A percentile compares a stretch with the other conserved stretches of the same genome.
Conservation (phyloP, 1,140 invertebrate genomes). For the Heterodera carotae region DNA sequence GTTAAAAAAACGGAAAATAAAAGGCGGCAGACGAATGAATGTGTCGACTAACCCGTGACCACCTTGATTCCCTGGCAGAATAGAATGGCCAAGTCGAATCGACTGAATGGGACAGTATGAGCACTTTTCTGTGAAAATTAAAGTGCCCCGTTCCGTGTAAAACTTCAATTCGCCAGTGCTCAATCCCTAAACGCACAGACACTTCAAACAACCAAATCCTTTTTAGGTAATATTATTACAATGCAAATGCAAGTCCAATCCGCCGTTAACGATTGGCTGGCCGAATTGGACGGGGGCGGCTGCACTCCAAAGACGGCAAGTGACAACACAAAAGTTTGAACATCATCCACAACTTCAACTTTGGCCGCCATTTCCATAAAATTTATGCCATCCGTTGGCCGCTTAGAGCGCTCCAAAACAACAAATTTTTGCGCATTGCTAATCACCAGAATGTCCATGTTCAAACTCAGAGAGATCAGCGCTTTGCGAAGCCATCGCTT, state of each 20-base stretch:
- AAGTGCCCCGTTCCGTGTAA: slow-evolving; percentile 40
- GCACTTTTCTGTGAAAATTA: slow-evolving; percentile 40
- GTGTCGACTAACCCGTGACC: no score
- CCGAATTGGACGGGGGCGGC: slow-evolving; percentile 4
- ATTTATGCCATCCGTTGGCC: neutral
- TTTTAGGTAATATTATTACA: slow-evolving; percentile 3
- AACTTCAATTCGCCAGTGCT: slow-evolving; percentile 41
- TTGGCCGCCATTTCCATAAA: slow-evolving; percentile 22
- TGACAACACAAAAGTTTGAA: neutral
- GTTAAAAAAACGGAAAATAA: neutral
- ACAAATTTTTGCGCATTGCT: slow-evolving; percentile 34
- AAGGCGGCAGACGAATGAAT: neutral
- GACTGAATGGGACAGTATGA: slow-evolving; percentile 17
- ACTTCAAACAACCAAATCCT: no score
- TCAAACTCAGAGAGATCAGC: slow-evolving; percentile 24
- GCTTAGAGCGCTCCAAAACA: slow-evolving; percentile 18
- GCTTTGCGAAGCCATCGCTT: slow-evolving; percentile 31
- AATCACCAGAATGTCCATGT: slow-evolving; percentile 35
- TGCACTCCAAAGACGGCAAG: slow-evolving; percentile 22
- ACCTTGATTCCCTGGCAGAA: slow-evolving; percentile 39
- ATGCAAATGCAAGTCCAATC: slow-evolving; percentile 47
- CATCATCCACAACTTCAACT: slow-evolving; percentile 19
- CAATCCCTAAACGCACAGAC: slow-evolving; percentile 18
- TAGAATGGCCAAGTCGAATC: slow-evolving; percentile 29
- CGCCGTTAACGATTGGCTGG: slow-evolving; percentile 18